Percentiles rank a stretch among this genome's conserved stretches.
Evolutionary conservation across 2,797 vertebrate species (phyloP).

Genomic region (Delichon dasypus): DNA sequence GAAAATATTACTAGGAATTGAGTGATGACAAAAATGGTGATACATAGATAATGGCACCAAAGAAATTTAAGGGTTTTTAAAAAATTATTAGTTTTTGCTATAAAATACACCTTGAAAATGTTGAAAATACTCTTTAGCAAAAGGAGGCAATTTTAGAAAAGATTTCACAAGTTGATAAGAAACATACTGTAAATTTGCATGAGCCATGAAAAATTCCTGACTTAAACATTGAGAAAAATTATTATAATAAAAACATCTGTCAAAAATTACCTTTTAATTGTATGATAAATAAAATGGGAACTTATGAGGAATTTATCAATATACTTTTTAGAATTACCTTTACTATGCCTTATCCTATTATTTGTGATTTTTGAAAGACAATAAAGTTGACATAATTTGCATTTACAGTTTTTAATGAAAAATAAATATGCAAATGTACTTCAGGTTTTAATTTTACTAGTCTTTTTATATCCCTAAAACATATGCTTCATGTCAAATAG

Average conservation of each 20-base stretch:
- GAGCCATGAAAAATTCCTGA: neutral
- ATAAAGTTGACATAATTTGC: neutral
- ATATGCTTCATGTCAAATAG: neutral
- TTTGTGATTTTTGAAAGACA: neutral
- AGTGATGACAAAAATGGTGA: neutral
- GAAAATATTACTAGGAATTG: neutral
- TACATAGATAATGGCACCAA: neutral
- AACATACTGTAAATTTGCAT: neutral
- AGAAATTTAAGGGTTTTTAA: rapidly evolving
- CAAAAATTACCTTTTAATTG: neutral
- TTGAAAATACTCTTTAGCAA: neutral
- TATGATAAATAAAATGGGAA: neutral
- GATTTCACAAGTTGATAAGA: neutral
- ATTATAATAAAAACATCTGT: neutral
- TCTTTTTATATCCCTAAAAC: neutral
- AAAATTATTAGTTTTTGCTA: neutral
- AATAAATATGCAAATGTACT: neutral
- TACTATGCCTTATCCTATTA: neutral
- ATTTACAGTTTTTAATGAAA: neutral
- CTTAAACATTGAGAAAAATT: neutral
- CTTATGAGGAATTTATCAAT: neutral
- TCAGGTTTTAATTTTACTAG: neutral
- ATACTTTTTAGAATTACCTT: neutral
- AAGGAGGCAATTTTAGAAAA: neutral
- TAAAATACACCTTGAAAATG: neutral